phyloP scores from a whole-genome alignment of 2,888 invertebrate genomes.

The Zygogramma bicolorata region DNA sequence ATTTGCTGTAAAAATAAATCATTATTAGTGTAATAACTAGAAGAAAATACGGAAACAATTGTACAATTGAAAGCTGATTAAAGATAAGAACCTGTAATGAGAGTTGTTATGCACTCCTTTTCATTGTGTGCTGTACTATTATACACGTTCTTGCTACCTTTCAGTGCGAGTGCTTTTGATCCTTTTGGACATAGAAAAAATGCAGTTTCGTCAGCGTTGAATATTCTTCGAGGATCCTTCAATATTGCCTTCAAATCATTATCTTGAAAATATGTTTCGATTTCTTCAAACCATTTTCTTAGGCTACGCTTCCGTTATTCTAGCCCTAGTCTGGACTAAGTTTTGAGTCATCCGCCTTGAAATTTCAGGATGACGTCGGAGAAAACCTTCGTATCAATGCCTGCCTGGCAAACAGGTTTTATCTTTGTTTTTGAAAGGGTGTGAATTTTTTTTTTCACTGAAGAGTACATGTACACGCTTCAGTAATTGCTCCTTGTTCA shows the following conservation, averaged over 20 bases:
- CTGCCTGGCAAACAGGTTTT: too few relatives aligned
- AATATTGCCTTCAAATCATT: slow-evolving; percentile 20
- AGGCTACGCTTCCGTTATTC: slow-evolving; percentile 13
- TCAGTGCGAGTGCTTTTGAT: not conserved
- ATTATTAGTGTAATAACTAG: not conserved
- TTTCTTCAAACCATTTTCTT: slow-evolving; percentile 17
- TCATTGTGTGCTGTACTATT: not conserved
- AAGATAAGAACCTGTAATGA: not conserved
- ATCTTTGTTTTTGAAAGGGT: too few relatives aligned
- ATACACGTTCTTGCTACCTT: not conserved
- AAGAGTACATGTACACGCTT: too few relatives aligned
- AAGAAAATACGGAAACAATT: too few relatives aligned
- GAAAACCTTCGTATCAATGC: too few relatives aligned
- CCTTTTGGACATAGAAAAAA: slow-evolving; percentile 20
- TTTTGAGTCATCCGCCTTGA: slow-evolving; percentile 51
- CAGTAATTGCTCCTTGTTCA: too few relatives aligned
- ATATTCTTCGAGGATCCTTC: not conserved
- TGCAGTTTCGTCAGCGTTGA: not conserved
- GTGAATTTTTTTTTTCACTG: too few relatives aligned
- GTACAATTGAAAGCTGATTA: not conserved
- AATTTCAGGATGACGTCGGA: slow-evolving; percentile 57
- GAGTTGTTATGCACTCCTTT: not conserved
- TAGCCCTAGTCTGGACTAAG: slow-evolving; percentile 46
- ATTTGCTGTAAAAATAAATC: not conserved
- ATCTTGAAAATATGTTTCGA: slow-evolving; percentile 22